Base-by-base conservation (phyloP, 2,888 invertebrate genomes). In the Hirtodrosophila histrioides region DNA sequence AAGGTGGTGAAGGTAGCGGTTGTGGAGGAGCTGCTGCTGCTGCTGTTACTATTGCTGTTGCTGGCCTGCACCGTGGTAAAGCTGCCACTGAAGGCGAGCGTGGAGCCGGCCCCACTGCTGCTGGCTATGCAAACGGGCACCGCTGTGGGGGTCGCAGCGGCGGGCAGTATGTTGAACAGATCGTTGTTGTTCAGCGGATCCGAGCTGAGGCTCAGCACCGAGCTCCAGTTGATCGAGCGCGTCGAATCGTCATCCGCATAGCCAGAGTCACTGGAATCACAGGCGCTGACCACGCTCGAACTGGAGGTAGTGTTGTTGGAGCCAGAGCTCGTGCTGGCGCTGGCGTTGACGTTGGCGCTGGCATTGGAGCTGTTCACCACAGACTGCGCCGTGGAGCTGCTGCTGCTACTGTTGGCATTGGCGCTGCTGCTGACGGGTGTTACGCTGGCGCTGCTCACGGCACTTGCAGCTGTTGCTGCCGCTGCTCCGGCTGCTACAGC, bases 221-320 rank as follows among this genome's bases (percentile, higher is more conserved):
- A 97, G 91, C 97, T 96, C 97, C 97, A 97, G 92, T 97, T 97
- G 92, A 97, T 97, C 85, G 96, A 94, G 81, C 96, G 94, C 89
- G 94, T 95, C 89, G 94, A 93, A 81, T 95, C 95, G 67, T 94
- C 94, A 91, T 96, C 96, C 84, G 95, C 95, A 91, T 95, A 94
- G 77, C 96, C 96, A 17, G 95, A 95, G 91, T 95, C 95, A 51
- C 93, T 94, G 90, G 95, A 95, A 74, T 84, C 84, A 40, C 85
- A 71, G 58, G 63, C 73, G 35, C 74, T 76, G 56, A 61, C 54
- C 27, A 60, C 44, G 36, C 69, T 71, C 5, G 76, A 27, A 3
- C 66, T 46, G 36, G 91, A 5, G 33, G 36, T 54, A 8, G 9
- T 24, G 29, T 24, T 51, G 29, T 23, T n/a, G 62, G 3, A 10